phyloP scores from a whole-genome alignment of 2,888 invertebrate species.

The Cephus sareptanus region DNA sequence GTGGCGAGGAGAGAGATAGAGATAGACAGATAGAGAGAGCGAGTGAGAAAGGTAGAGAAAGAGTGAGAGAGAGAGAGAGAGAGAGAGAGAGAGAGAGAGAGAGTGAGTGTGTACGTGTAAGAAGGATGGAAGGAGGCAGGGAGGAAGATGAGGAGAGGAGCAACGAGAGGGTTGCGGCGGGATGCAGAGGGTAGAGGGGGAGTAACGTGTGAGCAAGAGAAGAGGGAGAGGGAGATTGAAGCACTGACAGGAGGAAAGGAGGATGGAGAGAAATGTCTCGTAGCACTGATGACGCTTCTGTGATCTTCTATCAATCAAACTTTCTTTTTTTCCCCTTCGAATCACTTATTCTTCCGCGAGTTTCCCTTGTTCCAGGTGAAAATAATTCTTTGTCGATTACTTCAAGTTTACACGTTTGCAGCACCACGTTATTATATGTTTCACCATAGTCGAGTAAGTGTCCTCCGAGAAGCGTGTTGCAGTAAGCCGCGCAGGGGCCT shows the following conservation, averaged over 20 bases:
- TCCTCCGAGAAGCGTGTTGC: too few species aligned
- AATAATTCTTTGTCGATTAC: not conserved
- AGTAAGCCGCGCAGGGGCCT: too few species aligned
- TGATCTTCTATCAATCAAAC: conserved; percentile 13
- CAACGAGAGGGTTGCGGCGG: conserved; percentile 12
- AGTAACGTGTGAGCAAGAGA: conserved; percentile 33
- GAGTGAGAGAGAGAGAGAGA: conserved; percentile 31
- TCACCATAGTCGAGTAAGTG: too few species aligned
- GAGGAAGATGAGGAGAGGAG: conserved; percentile 17
- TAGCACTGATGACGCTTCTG: too few species aligned
- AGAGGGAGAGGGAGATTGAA: conserved; percentile 42
- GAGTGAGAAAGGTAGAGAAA: conserved; percentile 29
- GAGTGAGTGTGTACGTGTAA: conserved; percentile 21
- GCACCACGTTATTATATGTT: too few species aligned
- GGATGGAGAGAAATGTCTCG: too few species aligned
- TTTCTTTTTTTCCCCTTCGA: not conserved
- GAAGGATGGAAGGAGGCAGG: conserved; percentile 30
- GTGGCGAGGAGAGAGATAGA: conserved; percentile 25
- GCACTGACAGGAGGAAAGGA: conserved; percentile 15
- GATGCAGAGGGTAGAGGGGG: conserved; percentile 21
- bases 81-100: conserved; percentile 32
- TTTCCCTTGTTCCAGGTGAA: not conserved
- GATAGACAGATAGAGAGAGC: conserved; percentile 15
- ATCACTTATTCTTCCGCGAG: not conserved
- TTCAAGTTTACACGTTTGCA: too few species aligned